phyloP scores from a whole-genome alignment of 2,113 vertebrate genomes.

The Arvicanthis niloticus region DNA sequence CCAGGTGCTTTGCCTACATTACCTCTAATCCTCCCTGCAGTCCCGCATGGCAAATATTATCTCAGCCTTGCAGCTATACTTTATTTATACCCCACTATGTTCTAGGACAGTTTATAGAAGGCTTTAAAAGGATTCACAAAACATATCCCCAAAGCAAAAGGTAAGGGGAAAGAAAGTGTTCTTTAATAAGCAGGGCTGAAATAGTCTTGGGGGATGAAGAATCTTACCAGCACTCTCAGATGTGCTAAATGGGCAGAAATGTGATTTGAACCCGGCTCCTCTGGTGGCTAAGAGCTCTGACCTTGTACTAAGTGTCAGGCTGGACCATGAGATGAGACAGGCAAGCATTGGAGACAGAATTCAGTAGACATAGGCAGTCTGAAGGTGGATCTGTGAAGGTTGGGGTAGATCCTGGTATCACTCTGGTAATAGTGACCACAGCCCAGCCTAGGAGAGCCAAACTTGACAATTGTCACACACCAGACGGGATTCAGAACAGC shows the following conservation, averaged over 20 bases:
- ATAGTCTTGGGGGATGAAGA: background rate
- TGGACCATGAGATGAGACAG: background rate
- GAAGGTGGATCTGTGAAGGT: background rate
- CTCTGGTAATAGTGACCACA: background rate
- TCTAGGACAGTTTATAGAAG: slow-evolving; percentile 48
- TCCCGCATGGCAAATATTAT: slow-evolving; percentile 64
- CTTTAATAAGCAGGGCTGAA: background rate
- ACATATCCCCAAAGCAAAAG: slow-evolving; percentile 2
- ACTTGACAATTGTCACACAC: background rate
- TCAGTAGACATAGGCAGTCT: fast-evolving
- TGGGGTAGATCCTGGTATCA: background rate
- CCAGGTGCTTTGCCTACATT: slow-evolving; percentile 35
- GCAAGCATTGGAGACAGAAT: background rate
- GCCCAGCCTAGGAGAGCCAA: background rate
- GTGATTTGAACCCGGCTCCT: background rate
- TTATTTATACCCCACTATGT: slow-evolving; percentile 40
- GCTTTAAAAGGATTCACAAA: slow-evolving; percentile 58
- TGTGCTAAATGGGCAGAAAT: background rate
- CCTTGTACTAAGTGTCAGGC: background rate
- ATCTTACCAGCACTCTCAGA: background rate
- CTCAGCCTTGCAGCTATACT: slow-evolving; percentile 68
- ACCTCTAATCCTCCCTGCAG: slow-evolving; percentile 49
- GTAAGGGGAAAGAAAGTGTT: background rate
- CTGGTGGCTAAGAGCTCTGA: background rate
- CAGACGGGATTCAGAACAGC: background rate